Conservation (phyloP, 2,113 vertebrate species). For the Ramphastos sulfuratus region DNA sequence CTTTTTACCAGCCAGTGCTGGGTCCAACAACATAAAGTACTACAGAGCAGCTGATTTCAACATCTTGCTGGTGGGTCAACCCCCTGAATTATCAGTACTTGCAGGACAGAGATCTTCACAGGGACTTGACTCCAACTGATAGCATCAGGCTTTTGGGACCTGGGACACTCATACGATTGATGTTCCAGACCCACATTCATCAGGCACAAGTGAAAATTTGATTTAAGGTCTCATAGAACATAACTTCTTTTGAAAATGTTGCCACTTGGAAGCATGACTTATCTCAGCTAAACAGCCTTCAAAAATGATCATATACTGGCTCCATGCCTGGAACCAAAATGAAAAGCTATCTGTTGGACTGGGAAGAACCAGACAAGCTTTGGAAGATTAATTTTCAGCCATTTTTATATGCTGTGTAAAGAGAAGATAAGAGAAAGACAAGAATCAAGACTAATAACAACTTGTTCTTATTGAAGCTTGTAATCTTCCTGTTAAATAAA, state of each 20-base stretch:
- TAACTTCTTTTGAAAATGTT: not conserved
- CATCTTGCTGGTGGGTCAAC: not conserved
- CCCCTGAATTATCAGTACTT: not conserved
- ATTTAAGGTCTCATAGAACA: not conserved
- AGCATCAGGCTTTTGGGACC: not conserved
- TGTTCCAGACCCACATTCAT: fast-evolving
- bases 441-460: not conserved
- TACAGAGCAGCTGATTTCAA: not conserved
- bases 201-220: not conserved
- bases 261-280: constrained; percentile 18
- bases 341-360: not conserved
- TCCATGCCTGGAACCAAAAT: not conserved
- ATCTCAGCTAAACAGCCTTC: constrained; percentile 23
- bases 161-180: not conserved
- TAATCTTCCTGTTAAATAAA: not conserved
- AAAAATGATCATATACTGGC: not conserved
- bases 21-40: not conserved
- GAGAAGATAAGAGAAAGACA: constrained; percentile 12
- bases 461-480: not conserved
- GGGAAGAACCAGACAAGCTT: not conserved
- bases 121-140: not conserved
- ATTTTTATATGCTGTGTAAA: constrained; percentile 6
- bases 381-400: not conserved
- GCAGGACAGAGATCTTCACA: not conserved
- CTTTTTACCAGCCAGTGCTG: not conserved